phyloP scores from a whole-genome alignment of 1,140 invertebrate genomes.

The Scaptomyza graminum region DNA sequence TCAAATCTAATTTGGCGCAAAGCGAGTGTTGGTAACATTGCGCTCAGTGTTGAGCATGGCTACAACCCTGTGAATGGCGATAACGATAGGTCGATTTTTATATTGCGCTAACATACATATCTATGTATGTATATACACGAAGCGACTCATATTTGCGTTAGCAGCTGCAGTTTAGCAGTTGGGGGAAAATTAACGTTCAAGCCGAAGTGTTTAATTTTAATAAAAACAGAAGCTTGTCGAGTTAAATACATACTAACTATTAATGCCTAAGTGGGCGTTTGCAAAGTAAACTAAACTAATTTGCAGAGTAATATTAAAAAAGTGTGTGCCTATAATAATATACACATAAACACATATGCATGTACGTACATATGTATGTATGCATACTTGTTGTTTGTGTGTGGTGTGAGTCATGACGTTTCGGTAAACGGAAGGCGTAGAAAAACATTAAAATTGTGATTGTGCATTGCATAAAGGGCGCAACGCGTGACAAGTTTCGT shows the following conservation, averaged over 20 bases:
- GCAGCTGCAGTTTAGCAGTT: slow-evolving; percentile 38
- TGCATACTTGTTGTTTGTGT: slow-evolving; percentile 49
- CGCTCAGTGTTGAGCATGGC: background rate
- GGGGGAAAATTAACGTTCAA: slow-evolving; percentile 30
- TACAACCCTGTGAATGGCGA: background rate
- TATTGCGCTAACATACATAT: slow-evolving; percentile 2
- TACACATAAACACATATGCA: slow-evolving; percentile 6
- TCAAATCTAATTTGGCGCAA: background rate
- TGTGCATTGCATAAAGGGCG: slow-evolving; percentile 47
- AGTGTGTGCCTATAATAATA: background rate
- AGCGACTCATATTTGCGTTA: slow-evolving; percentile 21
- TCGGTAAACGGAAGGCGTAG: slow-evolving; percentile 48
- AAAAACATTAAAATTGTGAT: slow-evolving; percentile 49
- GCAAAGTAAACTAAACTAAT: slow-evolving; percentile 7
- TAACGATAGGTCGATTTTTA: slow-evolving; percentile 9
- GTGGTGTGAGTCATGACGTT: slow-evolving; percentile 58
- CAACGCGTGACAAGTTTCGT: slow-evolving; percentile 36
- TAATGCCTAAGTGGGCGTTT: background rate
- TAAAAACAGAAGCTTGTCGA: slow-evolving; percentile 16
- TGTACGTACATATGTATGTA: slow-evolving; percentile 22
- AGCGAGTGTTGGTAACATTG: slow-evolving; percentile 2
- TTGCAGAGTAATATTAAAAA: background rate
- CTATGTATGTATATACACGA: background rate
- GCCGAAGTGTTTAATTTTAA: slow-evolving; percentile 13
- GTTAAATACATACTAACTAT: background rate